phyloP scores from a whole-genome alignment of 2,113 vertebrate species.

The Ceyx cyanopectus region DNA sequence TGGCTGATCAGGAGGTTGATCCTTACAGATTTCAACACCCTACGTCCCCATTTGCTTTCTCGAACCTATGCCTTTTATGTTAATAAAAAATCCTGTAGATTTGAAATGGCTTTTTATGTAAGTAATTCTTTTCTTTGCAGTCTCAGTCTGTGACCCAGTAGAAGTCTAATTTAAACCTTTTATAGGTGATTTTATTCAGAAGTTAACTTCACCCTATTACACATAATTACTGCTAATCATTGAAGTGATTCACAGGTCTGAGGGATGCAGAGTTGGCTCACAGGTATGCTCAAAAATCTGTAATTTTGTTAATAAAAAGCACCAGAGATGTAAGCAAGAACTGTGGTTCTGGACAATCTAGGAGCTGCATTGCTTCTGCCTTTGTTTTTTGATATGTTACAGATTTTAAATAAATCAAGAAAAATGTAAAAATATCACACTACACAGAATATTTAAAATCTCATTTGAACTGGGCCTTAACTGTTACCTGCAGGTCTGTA shows the following conservation, averaged over 20 bases:
- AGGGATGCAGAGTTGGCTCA: not conserved
- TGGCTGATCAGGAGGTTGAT: not conserved
- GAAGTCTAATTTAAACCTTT: not conserved
- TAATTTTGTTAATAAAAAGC: not conserved
- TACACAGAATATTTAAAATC: constrained; percentile 34
- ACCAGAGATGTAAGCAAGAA: not conserved
- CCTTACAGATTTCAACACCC: not conserved
- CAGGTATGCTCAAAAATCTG: not conserved
- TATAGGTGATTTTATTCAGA: not conserved
- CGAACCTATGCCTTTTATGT: not conserved
- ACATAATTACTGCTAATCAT: not conserved
- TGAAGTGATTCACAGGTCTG: not conserved
- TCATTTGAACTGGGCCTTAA: constrained; percentile 44
- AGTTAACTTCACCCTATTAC: not conserved
- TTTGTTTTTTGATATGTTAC: constrained; percentile 24
- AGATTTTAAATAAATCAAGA: constrained; percentile 59
- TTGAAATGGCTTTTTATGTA: not conserved
- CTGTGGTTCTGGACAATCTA: not conserved
- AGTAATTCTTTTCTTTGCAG: not conserved
- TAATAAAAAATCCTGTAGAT: constrained; percentile 1
- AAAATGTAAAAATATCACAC: constrained; percentile 42
- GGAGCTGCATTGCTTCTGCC: constrained; percentile 13
- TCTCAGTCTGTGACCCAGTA: not conserved
- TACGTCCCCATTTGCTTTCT: not conserved
- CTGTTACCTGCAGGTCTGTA: constrained; percentile 55